Evolutionary conservation across 64 coral and sea anemone genomes (phyloP).

Genomic region (Orbicella faveolata): DNA sequence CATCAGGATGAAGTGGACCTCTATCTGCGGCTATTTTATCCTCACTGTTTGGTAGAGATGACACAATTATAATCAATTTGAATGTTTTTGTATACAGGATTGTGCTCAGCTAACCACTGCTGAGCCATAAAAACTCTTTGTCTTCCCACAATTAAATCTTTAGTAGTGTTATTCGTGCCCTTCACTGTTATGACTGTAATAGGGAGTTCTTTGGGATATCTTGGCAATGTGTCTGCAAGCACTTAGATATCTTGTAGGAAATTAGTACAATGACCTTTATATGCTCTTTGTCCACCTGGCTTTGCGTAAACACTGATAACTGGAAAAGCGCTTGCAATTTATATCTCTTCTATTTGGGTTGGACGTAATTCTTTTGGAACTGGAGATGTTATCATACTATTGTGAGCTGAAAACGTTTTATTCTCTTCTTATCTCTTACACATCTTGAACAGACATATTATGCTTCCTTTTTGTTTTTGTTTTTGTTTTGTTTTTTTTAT

Average conservation of each 20-base stretch:
- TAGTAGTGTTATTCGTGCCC: conserved; percentile 1
- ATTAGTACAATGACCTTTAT: conserved; percentile 47
- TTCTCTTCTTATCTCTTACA: conserved; percentile 23
- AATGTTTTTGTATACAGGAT: conserved; percentile 47
- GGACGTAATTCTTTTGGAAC: conserved; percentile 48
- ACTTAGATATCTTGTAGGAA: conserved; percentile 44
- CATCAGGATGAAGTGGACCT: neutral
- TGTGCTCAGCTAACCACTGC: conserved; percentile 28
- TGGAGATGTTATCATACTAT: conserved; percentile 35
- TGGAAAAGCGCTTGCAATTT: conserved; percentile 56
- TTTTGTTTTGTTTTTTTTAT: neutral
- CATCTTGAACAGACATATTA: conserved; percentile 59
- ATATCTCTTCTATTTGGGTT: conserved; percentile 67
- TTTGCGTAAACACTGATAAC: conserved; percentile 46
- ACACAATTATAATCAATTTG: conserved; percentile 38
- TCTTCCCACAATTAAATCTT: neutral
- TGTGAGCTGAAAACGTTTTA: conserved; percentile 53
- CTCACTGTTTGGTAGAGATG: neutral
- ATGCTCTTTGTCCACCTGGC: conserved; percentile 48
- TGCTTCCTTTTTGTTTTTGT: conserved; percentile 2
- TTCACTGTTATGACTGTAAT: neutral
- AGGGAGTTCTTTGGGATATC: conserved; percentile 46
- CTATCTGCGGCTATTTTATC: conserved; percentile 9
- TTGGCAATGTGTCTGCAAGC: conserved; percentile 22
- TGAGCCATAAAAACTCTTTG: conserved; percentile 11